Percentiles rank a stretch among this genome's conserved stretches.
Conservation (phyloP, 1,140 invertebrate genomes). For the Drosophila bifasciata region DNA sequence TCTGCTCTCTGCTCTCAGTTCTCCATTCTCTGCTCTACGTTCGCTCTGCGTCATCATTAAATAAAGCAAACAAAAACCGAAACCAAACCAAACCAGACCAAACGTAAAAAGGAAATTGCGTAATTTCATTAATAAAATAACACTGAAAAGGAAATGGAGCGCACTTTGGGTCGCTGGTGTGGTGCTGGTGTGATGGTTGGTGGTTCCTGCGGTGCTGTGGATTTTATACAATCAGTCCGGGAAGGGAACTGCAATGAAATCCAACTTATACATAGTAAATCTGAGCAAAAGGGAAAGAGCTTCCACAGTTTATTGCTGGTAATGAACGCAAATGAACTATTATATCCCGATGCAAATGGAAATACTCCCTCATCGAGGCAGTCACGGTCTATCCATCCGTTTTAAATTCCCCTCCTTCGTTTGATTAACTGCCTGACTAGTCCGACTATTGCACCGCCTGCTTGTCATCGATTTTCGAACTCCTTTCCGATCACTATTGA, state of each 20-base stretch:
- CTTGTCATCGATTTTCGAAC: constrained; percentile 44
- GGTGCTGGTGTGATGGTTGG: not conserved
- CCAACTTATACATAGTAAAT: constrained; percentile 35
- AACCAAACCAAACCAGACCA: constrained; percentile 17
- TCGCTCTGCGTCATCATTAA: constrained; percentile 60
- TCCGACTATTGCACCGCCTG: not conserved
- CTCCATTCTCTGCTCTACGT: constrained; percentile 7
- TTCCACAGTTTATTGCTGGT: not conserved
- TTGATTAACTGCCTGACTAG: not conserved
- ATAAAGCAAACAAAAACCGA: constrained; percentile 49
- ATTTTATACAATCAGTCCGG: constrained; percentile 39
- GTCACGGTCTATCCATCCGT: too few species aligned
- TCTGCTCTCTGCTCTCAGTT: not conserved
- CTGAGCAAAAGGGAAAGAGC: not conserved
- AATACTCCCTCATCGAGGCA: too few species aligned
- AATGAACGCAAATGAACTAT: too few species aligned
- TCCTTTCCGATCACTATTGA: constrained; percentile 33
- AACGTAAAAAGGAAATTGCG: constrained; percentile 62
- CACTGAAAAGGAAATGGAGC: constrained; percentile 26
- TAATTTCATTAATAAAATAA: constrained; percentile 79
- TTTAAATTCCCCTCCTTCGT: not conserved
- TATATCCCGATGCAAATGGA: too few species aligned
- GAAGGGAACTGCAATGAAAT: constrained; percentile 17
- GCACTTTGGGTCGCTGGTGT: constrained; percentile 17
- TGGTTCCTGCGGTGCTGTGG: constrained; percentile 36